These are phyloP conservation scores for Plebejus melissa DNA, from an alignment of 2,888 invertebrate genomes.

Conservation along the genomic window DNA sequence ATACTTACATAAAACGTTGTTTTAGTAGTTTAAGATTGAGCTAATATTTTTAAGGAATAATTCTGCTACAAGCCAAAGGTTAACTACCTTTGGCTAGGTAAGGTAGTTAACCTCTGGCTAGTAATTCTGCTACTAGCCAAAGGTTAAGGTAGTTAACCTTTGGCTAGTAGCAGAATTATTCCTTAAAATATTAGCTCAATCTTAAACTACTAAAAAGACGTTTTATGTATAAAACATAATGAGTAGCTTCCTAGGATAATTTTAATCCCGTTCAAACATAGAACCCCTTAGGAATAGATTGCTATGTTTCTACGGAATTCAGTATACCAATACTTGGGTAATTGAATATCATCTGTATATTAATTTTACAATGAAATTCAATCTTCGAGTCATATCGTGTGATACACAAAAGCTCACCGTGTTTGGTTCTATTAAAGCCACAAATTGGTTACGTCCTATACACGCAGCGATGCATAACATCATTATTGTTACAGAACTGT, in stretches of 20 bases:
- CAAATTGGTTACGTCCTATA: conserved; percentile 13
- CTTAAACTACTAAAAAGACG: not conserved
- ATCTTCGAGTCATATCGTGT: not conserved
- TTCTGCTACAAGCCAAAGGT: too few species aligned
- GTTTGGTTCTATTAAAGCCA: conserved; percentile 12
- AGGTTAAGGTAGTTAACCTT: too few species aligned
- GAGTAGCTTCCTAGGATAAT: not conserved
- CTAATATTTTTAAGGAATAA: too few species aligned
- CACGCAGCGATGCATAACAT: conserved; percentile 3
- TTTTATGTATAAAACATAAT: not conserved
- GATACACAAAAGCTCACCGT: not conserved
- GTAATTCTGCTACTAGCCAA: too few species aligned
- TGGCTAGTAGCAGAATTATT: too few species aligned
- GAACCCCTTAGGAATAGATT: not conserved
- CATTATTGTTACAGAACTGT: conserved; percentile 19
- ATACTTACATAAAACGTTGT: not conserved
- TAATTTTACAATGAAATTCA: conserved; percentile 4
- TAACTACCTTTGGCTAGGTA: too few species aligned
- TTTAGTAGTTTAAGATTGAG: not conserved
- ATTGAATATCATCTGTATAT: not conserved
- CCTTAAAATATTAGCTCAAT: too few species aligned
- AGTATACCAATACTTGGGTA: too few species aligned
- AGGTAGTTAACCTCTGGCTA: too few species aligned
- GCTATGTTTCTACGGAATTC: not conserved
- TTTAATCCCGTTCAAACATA: not conserved